Conservation (phyloP, 2,797 vertebrate species). For the Novumbra hubbsi region DNA sequence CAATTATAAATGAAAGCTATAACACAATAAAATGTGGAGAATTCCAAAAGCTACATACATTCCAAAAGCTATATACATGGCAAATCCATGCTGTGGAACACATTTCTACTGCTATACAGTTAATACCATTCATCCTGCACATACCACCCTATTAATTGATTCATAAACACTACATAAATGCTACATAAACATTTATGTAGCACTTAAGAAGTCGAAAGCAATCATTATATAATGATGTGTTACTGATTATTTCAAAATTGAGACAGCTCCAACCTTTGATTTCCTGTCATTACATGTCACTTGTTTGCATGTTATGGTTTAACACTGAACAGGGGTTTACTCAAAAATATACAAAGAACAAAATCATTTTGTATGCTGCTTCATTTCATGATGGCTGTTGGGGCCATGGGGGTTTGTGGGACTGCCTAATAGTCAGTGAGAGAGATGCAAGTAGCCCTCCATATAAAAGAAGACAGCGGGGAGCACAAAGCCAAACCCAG, state of each 20-base stretch:
- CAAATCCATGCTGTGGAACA: too few relatives aligned
- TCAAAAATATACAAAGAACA: slow-evolving; percentile 28
- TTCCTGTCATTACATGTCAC: not conserved
- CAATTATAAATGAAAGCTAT: too few relatives aligned
- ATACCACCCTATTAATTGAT: too few relatives aligned
- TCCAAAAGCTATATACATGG: too few relatives aligned
- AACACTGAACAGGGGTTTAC: not conserved
- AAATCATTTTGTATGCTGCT: slow-evolving; percentile 44
- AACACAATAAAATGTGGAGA: too few relatives aligned
- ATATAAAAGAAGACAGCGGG: not conserved
- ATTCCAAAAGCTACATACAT: too few relatives aligned
- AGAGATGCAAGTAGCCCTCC: slow-evolving; percentile 34
- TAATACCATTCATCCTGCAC: too few relatives aligned
- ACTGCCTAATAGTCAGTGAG: slow-evolving; percentile 51
- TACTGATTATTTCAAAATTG: not conserved
- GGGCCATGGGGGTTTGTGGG: slow-evolving; percentile 47
- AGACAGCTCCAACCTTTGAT: not conserved
- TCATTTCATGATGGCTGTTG: slow-evolving; percentile 50
- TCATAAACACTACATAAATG: too few relatives aligned
- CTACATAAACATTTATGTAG: too few relatives aligned
- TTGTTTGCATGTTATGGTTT: not conserved
- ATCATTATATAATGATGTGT: not conserved
- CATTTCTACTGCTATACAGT: too few relatives aligned
- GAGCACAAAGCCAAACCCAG: slow-evolving; percentile 5
- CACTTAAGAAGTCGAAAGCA: too few relatives aligned